Base-by-base conservation (phyloP, 2,888 invertebrate species). In the Tetheella fluctuosa region DNA sequence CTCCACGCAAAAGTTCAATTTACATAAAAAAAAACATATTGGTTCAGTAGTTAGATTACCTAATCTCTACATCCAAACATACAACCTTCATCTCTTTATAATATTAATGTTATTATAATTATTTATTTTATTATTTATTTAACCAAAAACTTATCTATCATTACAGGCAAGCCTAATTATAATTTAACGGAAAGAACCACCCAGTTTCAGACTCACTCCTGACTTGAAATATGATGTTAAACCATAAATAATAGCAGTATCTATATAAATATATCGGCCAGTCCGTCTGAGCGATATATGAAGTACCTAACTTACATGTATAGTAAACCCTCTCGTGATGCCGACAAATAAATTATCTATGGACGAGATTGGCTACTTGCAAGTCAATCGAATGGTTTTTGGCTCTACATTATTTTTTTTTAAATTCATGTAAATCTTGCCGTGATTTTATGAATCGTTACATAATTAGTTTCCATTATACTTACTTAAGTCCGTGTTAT, bases 271-370 rank as follows among this genome's bases (percentile, higher is more conserved):
- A 70, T 77, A 72, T 71, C 68, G 59, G 68, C 64, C 64, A 62
- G 71, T 70, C 69, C 59, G 71, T 68, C 68, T 73, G 76, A 76
- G 77, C 82, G 76, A 86, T 84, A 84, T 86, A 88, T 85, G 84
- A 85, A 86, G 84, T 85, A 77, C 75, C 79, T 83, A 83, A 79
- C 84, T 81, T 80, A 85, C 76, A 86, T 84, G 83, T n/a, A 71
- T 74, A 80, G 77, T 80, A 77, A 81, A 83, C 82, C 86, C 87
- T 89, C 85, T 88, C 90, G 89, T 91, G 91, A 89, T 89, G 88
- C 75, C 76, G 78, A 78, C 80, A 87, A 86, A 91, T 91, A 91
- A 90, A 91, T 90, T 91, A 91, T 90, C 85, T 86, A 78, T 78
- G 80, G 83, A 81, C 85, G 88, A 90, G 89, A 91, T 91, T 90